Percentiles rank a stretch among this genome's conserved stretches.
phyloP scores from a whole-genome alignment of 2,113 vertebrate species.

The Siniperca knerii region DNA sequence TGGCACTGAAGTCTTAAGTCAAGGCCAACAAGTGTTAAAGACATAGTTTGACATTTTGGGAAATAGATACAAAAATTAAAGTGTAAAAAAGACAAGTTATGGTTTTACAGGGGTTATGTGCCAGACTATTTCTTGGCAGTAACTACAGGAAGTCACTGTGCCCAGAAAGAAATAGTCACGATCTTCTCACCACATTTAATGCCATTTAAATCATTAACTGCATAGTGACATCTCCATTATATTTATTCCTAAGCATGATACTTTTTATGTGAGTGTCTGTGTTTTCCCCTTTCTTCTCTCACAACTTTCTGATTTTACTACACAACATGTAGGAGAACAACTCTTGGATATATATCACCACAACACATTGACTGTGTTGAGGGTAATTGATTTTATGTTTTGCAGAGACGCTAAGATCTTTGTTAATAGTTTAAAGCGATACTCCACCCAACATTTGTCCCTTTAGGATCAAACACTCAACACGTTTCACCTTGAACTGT shows the following conservation, averaged over 20 bases:
- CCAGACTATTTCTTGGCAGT: slow-evolving; percentile 6
- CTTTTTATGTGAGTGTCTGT: not conserved
- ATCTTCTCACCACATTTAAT: not conserved
- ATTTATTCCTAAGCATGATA: not conserved
- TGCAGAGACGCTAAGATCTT: slow-evolving; percentile 7
- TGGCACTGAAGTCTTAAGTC: not conserved
- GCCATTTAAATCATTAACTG: not conserved
- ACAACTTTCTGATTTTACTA: not conserved
- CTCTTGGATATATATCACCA: slow-evolving; percentile 8
- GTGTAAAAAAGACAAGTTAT: not conserved
- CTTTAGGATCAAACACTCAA: slow-evolving; percentile 14
- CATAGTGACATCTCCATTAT: not conserved
- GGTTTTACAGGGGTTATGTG: not conserved
- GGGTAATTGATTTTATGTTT: slow-evolving; percentile 23
- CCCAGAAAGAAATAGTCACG: not conserved
- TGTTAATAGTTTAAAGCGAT: slow-evolving; percentile 1
- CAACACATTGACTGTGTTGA: not conserved
- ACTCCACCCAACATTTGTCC: not conserved
- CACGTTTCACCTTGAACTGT: not conserved
- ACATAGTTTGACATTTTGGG: slow-evolving; percentile 3
- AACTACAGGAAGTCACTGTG: not conserved
- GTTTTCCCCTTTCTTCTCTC: not conserved
- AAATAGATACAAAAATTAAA: not conserved
- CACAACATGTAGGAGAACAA: not conserved
- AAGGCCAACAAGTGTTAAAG: slow-evolving; percentile 12